Base-by-base conservation (phyloP, 2,888 invertebrate genomes). In the Hirtodrosophila cameraria region DNA sequence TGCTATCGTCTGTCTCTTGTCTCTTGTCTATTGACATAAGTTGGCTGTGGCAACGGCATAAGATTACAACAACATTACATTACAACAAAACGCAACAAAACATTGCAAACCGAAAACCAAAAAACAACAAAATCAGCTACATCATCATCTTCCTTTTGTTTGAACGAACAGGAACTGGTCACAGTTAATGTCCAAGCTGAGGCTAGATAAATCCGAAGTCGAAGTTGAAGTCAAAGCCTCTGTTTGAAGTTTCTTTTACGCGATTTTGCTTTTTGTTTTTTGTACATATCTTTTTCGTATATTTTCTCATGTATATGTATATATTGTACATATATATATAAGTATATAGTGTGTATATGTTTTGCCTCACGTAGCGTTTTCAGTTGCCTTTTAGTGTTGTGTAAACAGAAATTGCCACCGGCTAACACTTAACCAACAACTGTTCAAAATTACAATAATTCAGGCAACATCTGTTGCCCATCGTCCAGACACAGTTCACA, bases 101-200 rank as follows among this genome's bases (percentile, higher is more conserved):
- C 64, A 71, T 62, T 66, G 60, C 61, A 15, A 65, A 71, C 43
- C 35, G 49, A 70, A 41, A 50, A 70, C 65, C 36, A 36, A 59
- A 72, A 70, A 70, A 48, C 62, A 43, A 65, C 52, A 53, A 39
- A 52, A 50, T 59, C 41, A 72, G 59, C 75, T 60, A 61, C 72
- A 75, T 65, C 75, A 81, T 84, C 79, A 78, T 81, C 80, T 84
- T 80, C 85, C 85, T 80, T 84, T 80, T 84, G 80, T 80, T 75
- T 81, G 69, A n/a, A n/a, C 64, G 72, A 84, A 59, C 82, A 84
- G 85, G 85, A 80, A 84, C 84, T 79, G 84, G 81, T 74, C 63
- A 76, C 72, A 71, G 73, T 62, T 67, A 41, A 66, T 72, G 62
- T 57, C 61, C 60, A 55, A 65, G 35, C 31, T 64, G 57, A 49